Evolutionary conservation across 1,140 invertebrate genomes (phyloP), one percentile per base, ranked within the genome.

Genomic region (Pogonomyrmex barbatus): DNA sequence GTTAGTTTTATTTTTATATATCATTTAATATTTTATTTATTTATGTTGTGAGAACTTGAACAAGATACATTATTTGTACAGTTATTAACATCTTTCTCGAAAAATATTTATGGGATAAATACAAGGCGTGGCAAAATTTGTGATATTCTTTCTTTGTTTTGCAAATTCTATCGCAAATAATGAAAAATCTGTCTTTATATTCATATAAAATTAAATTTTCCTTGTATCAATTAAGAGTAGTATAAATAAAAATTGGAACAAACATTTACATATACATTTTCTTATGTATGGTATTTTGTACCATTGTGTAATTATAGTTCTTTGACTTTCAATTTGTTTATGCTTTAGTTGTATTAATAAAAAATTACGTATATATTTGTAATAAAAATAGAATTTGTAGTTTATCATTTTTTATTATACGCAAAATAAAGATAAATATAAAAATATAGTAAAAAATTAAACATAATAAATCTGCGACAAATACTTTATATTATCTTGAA

Each of bases 61-160:
- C 50, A 87, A 75, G 82, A 73, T 71, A 88, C 63, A 39, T 83
- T 12, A 78, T 62, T 73, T 68, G 62, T 70, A 82, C 68, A 83
- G 79, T 88, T 65, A 67, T 73, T 30, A 86, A 77, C 54, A 83
- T 71, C 42, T 76, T 50, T n/a, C 50, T 78, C 45, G 39, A 75
- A 89, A 85, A 87, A 83, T 87, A 81, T 68, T 79, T 79, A 54
- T 70, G 2, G 50, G 39, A 58, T 70, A 58, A 70, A 70, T 68
- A 83, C 56, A 75, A 17, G 54, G 17, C 42, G 52, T 73, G 39
- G 8, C 39, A n/a, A 76, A 24, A 60, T 76, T 42, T 30, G 17
- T 56, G 52, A 42, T 30, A n/a, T 12, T 42, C 52, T 47, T 39
- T 77, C 14, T 60, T 77, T 78, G 63, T 76, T 39, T 68, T 65